Base-by-base conservation (phyloP, 53 echinoderm and acorn worm genomes). In the Mesocentrotus franciscanus region DNA sequence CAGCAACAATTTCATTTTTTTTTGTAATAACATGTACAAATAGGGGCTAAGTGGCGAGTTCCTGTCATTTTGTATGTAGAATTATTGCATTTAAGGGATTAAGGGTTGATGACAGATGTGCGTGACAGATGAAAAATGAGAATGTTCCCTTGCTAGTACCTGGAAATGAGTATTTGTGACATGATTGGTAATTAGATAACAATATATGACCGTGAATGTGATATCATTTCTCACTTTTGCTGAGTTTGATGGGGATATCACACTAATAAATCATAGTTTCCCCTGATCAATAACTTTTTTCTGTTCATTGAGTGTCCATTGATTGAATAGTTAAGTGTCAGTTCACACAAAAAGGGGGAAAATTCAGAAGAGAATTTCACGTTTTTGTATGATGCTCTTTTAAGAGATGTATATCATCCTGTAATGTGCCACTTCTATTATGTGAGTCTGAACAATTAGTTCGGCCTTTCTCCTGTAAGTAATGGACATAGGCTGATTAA, bases 111-210 rank as follows among this genome's bases (percentile, higher is more conserved):
- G 83, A 93, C 94, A 93, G 94, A 93, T 93, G 94, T 81, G 83
- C 59, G 33, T 93, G 94, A 81, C 94, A 93, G 94, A 93, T 93
- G 94, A 93, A 93, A 79, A 74, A 92, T 92, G 92, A 71, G 92
- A 72, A 74, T 34, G 66, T 92, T 75, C 91, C 91, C 91, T 64
- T 76, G 92, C 55, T 92, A 92, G 92, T 92, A 92, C 92, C 92
- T 92, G 92, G 92, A 92, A 92, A 92, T 24, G 91, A 34, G 91
- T 34, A 66, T 91, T 91, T 91, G 66, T 91, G 64, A 91, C 90
- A 91, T n/a, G 87, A 87, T 20, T 91, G 91, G 66, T 62, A 34
- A 91, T 91, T 66, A 64, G 66, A 91, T 66, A 91, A 91, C 66
- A 64, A 62, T 30, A 66, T 10, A 64, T 35, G 39, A 66, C 66